Conservation (phyloP, 1,140 invertebrate genomes). For the Leucophenga varia region DNA sequence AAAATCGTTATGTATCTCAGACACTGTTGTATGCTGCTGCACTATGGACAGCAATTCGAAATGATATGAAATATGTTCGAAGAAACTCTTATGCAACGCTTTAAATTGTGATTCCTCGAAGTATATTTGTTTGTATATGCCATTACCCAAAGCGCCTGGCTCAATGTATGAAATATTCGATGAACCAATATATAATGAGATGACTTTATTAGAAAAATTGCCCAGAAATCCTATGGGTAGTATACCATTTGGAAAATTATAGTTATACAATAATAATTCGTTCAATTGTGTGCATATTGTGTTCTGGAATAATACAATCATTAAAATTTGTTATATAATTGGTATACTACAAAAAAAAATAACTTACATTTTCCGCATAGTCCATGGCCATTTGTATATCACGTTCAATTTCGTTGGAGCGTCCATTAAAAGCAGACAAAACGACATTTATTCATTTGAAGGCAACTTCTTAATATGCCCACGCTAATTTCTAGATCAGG, state of each 20-base stretch:
- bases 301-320: background rate
- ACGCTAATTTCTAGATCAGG: too few species aligned
- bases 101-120: conserved; percentile 26
- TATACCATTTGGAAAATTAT: conserved; percentile 21
- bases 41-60: conserved; percentile 20
- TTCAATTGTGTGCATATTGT: conserved; percentile 11
- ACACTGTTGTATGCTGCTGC: conserved; percentile 18
- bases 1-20: conserved; percentile 17
- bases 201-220: conserved; percentile 14
- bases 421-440: too few species aligned
- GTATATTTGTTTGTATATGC: conserved; percentile 20
- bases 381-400: too few species aligned
- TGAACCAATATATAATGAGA: conserved; percentile 19
- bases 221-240: conserved; percentile 26
- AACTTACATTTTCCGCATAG: too few species aligned
- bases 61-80: conserved; percentile 12
- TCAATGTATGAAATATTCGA: conserved; percentile 25
- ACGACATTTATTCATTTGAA: too few species aligned
- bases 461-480: too few species aligned
- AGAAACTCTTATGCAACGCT: conserved; percentile 21
- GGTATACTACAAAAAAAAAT: too few species aligned
- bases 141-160: conserved; percentile 25
- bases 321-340: too few species aligned
- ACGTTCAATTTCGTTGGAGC: too few species aligned
- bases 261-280: conserved; percentile 27